Evolutionary conservation across 2,888 invertebrate genomes (phyloP), one percentile per base, ranked within the genome.

Genomic region (Acanthosoma haemorrhoidale): DNA sequence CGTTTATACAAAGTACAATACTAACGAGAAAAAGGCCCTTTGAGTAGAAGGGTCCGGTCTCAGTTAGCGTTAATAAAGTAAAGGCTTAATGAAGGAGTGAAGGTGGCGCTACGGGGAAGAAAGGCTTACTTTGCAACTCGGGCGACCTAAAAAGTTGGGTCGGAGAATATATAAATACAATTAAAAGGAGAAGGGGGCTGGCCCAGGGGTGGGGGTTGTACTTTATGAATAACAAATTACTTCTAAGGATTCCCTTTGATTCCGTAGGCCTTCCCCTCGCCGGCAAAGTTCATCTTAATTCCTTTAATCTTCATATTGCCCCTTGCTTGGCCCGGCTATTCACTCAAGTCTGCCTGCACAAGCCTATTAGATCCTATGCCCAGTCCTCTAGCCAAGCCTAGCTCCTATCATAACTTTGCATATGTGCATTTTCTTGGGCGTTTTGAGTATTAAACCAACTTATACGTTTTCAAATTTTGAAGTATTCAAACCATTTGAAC

Each of bases 91-190:
- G 51, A 51, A 51, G 51, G 43, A 4, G n/a, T 2, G 51, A 13
- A 43, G 43, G 43, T 43, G 43, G 43, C 21, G 43, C 21, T 3
- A 29, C 25, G 13, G 8, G 6, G 51, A 51, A 25, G 29, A 25
- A 51, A 51, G 29, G 51, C n/a, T n/a, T n/a, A 51, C 25, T 51
- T 51, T 25, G 51, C 25, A 11, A 25, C 25, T 25, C 25, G 51
- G 29, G 29, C 25, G 25, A 51, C 25, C 51, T 25, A 51, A 51
- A 51, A 51, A 51, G 25, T 51, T 51, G 25, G 51, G 51, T 25
- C 51, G 29, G n/a, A 51, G 51, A 29, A 51, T 51, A 51, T 25
- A 51, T 51, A 51, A 51, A 51, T 51, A 51, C 51, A 51, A 51
- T 51, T 51, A 51, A 51, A 51, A 51, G 25, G 29, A n/a, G 25